These are phyloP conservation scores for Eueides isabella DNA, from an alignment of 1,140 invertebrate species.

Conservation along the genomic window DNA sequence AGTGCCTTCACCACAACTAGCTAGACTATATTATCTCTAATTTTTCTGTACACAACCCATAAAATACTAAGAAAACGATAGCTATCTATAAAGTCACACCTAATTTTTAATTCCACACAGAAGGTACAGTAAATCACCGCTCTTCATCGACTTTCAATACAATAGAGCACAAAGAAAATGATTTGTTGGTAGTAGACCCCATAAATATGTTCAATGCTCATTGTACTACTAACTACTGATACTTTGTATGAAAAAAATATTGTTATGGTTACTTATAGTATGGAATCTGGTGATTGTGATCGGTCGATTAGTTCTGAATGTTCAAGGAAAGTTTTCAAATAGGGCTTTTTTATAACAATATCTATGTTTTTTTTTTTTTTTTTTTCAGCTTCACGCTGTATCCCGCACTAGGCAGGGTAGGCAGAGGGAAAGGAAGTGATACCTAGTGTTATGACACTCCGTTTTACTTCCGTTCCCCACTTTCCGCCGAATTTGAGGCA, in stretches of 20 bases:
- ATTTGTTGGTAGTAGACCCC: slow-evolving; percentile 62
- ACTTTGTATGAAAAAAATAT: slow-evolving; percentile 53
- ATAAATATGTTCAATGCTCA: slow-evolving; percentile 59
- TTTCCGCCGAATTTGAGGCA: too few species aligned
- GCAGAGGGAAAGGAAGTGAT: too few species aligned
- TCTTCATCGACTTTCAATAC: slow-evolving; percentile 60
- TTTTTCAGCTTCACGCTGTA: too few species aligned
- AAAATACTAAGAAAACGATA: not conserved
- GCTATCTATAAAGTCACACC: slow-evolving; percentile 1
- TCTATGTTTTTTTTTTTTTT: too few species aligned
- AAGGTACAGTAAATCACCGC: slow-evolving; percentile 62
- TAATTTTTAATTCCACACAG: slow-evolving; percentile 16
- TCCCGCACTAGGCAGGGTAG: too few species aligned
- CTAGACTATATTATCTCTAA: too few species aligned
- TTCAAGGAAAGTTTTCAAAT: not conserved
- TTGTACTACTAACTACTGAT: not conserved
- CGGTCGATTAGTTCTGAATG: not conserved
- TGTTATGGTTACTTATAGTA: slow-evolving; percentile 53
- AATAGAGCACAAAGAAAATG: slow-evolving; percentile 59
- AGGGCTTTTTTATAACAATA: not conserved
- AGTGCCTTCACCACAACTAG: too few species aligned
- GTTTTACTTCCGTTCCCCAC: too few species aligned
- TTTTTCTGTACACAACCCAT: not conserved
- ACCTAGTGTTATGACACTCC: too few species aligned
- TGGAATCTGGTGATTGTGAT: not conserved